Base-by-base conservation (phyloP, 1,140 invertebrate genomes). In the Cheumatopsyche charites region DNA sequence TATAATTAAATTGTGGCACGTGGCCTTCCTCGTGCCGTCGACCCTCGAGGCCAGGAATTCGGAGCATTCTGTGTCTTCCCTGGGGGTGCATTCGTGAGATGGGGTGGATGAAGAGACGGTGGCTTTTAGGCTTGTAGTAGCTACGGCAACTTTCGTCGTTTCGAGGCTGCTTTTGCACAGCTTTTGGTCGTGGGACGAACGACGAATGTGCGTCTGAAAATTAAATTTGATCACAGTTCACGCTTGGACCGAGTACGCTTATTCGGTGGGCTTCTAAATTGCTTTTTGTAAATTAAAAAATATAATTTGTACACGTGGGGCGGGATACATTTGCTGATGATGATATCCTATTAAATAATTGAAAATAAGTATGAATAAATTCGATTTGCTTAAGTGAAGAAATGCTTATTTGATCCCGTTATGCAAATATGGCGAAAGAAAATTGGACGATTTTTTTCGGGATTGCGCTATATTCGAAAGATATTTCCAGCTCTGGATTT, bases 111-210 rank as follows among this genome's bases (percentile, higher is more conserved):
- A 4, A 36, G 29, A 36, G 21, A 62, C 15, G 19, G 58, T 21
- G 58, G 58, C 58, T 62, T 62, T 62, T 62, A 62, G 23, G 58
- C 11, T 36, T 36, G 29, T n/a, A n/a, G n/a, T n/a, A n/a, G 62
- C 62, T 63, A 42, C 42, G 26, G 17, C n/a, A 63, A 63, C 62
- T 63, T 63, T 41, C n/a, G 15, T 63, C 62, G 62, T 63, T 63
- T 41, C 19, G 29, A 41, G 29, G 42, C 62, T 63, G 62, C 41
- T 11, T 36, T 36, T 36, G 29, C 29, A 3, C 9, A 36, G 9
- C 3, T n/a, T n/a, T n/a, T 9, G 29, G 29, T 36, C 3, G 29
- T 36, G 5, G 23, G 23, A 11, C 17, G 19, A 62, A 62, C 58
- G 26, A 62, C 26, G 62, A 63, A 23, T 63, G n/a, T 12, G 12